Base-by-base conservation (phyloP, 2,113 vertebrate genomes). In the Pollachius pollachius region DNA sequence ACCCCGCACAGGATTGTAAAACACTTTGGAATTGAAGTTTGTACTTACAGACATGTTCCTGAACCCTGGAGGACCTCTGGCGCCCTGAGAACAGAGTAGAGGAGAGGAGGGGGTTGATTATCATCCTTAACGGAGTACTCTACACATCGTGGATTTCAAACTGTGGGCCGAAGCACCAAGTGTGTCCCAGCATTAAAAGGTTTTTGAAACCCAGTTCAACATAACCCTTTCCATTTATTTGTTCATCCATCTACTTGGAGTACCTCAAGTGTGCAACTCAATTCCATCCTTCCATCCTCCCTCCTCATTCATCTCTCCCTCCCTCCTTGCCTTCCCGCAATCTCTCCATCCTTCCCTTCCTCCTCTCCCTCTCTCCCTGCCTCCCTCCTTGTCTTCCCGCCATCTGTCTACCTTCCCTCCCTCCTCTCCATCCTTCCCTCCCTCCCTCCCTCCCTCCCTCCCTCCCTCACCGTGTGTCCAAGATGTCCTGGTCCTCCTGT, bases 381-480 rank as follows among this genome's bases (percentile, higher is more conserved):
- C 21, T 62, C 8, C 18, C 18, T 18, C 37, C 30, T 34, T 34
- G 4, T 4, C 30, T 34, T 7, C 30, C 30, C 23, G 23, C 23
- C 23, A 23, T 23, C 23, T 23, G 23, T 23, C 23, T 23, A 1
- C 23, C 30, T 34, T 34, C 30, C 4, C 30, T 34, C 30, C 30
- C 30, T 34, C 30, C 30, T 34, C 6, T 34, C 30, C 30, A 34
- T 34, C 30, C 23, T 23, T 23, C 23, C 23, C 23, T 23, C 64
- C 41, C 17, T 52, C 17, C 18, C 48, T n/a, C n/a, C 5, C 1
- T 2, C 21, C 61, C 25, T 48, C 12, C 12, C 12, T 48, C 41
- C 15, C 25, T 13, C 2, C 23, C 72, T 77, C 81, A 98, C 95
- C 90, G 23, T 87, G 79, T 88, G 85, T 87, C 95, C 96, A 54